Conservation (phyloP, 2,888 invertebrate genomes). For the Ectropis crepuscularia region DNA sequence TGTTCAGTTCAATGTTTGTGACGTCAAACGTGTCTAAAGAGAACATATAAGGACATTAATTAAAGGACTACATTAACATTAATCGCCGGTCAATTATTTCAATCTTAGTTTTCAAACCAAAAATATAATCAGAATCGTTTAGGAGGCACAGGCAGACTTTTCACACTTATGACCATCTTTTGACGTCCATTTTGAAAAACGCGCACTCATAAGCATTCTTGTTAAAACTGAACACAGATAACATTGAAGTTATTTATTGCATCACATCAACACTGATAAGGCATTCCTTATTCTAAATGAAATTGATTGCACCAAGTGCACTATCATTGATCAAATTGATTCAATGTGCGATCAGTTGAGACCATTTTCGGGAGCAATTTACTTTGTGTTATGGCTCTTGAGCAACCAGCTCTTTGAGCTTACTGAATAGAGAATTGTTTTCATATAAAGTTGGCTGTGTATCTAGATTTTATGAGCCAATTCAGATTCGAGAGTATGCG, state of each 20-base stretch:
- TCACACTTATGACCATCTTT: no score
- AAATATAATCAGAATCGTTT: no score
- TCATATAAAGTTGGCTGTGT: neutral
- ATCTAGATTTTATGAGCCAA: neutral
- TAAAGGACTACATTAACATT: no score
- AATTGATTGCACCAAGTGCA: slow-evolving; percentile 13
- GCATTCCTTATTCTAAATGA: slow-evolving; percentile 3
- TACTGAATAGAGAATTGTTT: slow-evolving; percentile 4
- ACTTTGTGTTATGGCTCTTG: slow-evolving; percentile 13
- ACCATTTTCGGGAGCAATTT: slow-evolving; percentile 15
- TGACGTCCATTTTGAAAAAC: no score
- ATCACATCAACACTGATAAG: neutral
- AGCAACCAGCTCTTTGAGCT: slow-evolving; percentile 22
- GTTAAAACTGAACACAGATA: neutral
- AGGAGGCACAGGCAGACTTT: no score
- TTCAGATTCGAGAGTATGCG: neutral
- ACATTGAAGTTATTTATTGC: slow-evolving; percentile 2
- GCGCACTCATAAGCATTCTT: no score
- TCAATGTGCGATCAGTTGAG: slow-evolving; percentile 14
- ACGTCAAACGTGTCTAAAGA: no score
- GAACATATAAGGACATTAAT: no score
- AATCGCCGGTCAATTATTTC: no score
- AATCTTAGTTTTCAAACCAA: no score
- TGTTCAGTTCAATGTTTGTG: no score
- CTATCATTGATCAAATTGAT: slow-evolving; percentile 9